Evolutionary conservation across 2,888 invertebrate species (phyloP).

Genomic region (Beris chalybata): DNA sequence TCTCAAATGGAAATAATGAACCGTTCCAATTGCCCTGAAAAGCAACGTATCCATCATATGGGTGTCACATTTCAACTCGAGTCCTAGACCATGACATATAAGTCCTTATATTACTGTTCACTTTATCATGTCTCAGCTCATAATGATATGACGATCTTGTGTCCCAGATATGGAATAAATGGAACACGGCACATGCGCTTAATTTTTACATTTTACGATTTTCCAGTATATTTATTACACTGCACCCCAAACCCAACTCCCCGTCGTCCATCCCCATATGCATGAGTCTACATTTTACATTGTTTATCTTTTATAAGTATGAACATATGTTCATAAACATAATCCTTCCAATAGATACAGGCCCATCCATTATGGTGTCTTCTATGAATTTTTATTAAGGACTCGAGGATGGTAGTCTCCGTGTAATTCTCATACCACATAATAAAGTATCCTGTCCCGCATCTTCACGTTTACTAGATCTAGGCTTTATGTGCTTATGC

Average conservation of each 20-base stretch:
- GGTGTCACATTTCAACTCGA: background rate
- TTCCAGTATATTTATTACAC: background rate
- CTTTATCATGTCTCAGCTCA: slow-evolving; percentile 17
- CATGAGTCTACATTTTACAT: slow-evolving; percentile 3
- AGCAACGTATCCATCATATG: no score
- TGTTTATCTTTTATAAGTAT: slow-evolving; percentile 7
- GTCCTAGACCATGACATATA: slow-evolving; percentile 24
- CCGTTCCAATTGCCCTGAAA: no score
- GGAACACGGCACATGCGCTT: slow-evolving; percentile 30
- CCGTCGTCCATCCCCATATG: background rate
- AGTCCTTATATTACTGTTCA: slow-evolving; percentile 24
- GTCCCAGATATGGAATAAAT: slow-evolving; percentile 5
- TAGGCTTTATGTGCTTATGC: slow-evolving; percentile 18
- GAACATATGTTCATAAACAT: slow-evolving; percentile 12
- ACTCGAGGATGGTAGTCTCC: no score
- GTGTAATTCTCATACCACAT: no score
- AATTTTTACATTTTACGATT: slow-evolving; percentile 24
- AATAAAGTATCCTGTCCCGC: no score
- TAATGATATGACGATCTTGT: slow-evolving; percentile 2
- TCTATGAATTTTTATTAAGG: slow-evolving; percentile 25
- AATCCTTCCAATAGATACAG: slow-evolving; percentile 21
- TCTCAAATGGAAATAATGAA: no score
- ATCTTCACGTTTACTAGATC: background rate
- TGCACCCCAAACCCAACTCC: background rate
- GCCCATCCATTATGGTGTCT: slow-evolving; percentile 1